These are phyloP conservation scores for Kryphioiulus occultus DNA, from an alignment of 2,888 invertebrate species.

Conservation along the genomic window DNA sequence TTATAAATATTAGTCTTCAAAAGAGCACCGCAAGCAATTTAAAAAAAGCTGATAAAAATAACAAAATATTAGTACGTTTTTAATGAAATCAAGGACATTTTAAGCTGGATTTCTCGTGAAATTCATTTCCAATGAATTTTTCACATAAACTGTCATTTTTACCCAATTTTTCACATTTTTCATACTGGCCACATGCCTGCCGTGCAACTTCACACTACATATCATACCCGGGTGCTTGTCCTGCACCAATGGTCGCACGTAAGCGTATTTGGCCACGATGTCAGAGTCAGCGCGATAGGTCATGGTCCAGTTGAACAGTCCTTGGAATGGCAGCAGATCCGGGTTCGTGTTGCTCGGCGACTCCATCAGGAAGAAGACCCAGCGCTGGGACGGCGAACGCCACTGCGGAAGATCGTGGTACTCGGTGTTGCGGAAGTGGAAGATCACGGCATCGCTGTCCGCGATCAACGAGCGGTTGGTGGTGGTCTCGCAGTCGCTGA, in stretches of 20 bases:
- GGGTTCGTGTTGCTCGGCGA: slow-evolving; percentile 54
- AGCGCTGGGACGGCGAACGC: slow-evolving; percentile 53
- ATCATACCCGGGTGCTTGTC: not conserved
- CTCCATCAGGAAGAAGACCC: slow-evolving; percentile 55
- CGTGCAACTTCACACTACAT: too few relatives aligned
- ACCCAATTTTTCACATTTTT: too few relatives aligned
- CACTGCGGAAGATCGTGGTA: slow-evolving; percentile 50
- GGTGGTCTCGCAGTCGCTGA: slow-evolving; percentile 50
- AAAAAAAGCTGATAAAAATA: too few relatives aligned
- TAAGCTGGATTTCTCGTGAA: too few relatives aligned
- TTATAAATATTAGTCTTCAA: too few relatives aligned
- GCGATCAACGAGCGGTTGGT: slow-evolving; percentile 49
- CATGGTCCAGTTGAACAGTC: slow-evolving; percentile 59
- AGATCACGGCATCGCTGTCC: slow-evolving; percentile 54
- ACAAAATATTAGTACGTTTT: too few relatives aligned
- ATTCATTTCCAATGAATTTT: too few relatives aligned
- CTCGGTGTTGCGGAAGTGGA: slow-evolving; percentile 55
- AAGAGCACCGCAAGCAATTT: too few relatives aligned
- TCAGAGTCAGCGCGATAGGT: slow-evolving; percentile 58
- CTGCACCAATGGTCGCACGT: not conserved
- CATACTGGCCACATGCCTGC: too few relatives aligned
- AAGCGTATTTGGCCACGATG: not conserved
- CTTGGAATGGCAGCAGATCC: slow-evolving; percentile 52
- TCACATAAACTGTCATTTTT: too few relatives aligned
- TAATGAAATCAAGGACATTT: too few relatives aligned